Evolutionary conservation across 2,888 invertebrate species (phyloP).

Genomic region (Platycheirus albimanus): DNA sequence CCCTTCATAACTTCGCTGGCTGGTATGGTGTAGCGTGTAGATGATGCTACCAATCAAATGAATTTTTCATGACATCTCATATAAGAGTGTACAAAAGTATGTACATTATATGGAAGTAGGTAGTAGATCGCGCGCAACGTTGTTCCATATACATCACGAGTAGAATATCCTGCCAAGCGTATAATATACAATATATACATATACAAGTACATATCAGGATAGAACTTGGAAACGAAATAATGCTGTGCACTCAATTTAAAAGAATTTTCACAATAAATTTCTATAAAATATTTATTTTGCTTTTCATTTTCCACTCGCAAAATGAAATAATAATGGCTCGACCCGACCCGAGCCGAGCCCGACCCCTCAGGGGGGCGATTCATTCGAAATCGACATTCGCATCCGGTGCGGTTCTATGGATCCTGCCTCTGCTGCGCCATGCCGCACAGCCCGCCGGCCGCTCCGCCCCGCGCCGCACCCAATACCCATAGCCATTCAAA

Average conservation of each 20-base stretch:
- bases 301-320: constrained; percentile 63
- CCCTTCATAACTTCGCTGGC: neutral
- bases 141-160: constrained; percentile 8
- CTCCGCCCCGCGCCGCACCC: too few species aligned
- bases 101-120: neutral
- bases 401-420: constrained; percentile 45
- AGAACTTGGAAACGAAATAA: constrained; percentile 31
- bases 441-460: constrained; percentile 1
- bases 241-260: constrained; percentile 71
- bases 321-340: constrained; percentile 72
- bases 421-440: neutral
- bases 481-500: constrained; percentile 10
- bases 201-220: neutral
- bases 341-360: too few species aligned
- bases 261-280: constrained; percentile 73
- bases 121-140: constrained; percentile 21
- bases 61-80: constrained; percentile 68
- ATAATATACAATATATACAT: neutral
- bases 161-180: constrained; percentile 25
- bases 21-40: constrained; percentile 30
- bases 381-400: constrained; percentile 65
- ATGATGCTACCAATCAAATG: constrained; percentile 65
- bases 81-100: neutral
- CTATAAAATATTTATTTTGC: constrained; percentile 73
- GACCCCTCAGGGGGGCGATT: constrained; percentile 41